A percentile compares a stretch with the other conserved stretches of the same genome.
These are phyloP conservation scores for Chrysomallon squamiferum DNA, from an alignment of 1,140 invertebrate genomes.

Conservation along the genomic window DNA sequence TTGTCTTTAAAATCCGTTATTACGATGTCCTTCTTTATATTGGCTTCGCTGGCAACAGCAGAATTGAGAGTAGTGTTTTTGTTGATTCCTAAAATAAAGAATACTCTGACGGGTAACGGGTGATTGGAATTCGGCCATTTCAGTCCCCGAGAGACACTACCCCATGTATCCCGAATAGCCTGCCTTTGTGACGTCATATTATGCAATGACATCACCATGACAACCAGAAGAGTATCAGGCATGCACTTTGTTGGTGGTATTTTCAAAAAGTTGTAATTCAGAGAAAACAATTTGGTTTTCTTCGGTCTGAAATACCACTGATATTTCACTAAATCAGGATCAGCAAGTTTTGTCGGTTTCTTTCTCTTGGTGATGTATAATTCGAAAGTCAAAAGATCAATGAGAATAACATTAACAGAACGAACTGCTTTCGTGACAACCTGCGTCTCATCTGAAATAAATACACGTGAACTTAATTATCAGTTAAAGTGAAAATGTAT, in stretches of 20 bases:
- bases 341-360: too few species aligned
- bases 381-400: too few species aligned
- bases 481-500: too few species aligned
- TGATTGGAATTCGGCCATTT: slow-evolving; percentile 15
- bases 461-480: too few species aligned
- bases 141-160: slow-evolving; percentile 20
- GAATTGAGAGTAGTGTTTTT: neutral
- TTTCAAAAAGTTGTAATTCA: neutral
- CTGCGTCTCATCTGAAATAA: too few species aligned
- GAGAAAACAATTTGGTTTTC: too few species aligned
- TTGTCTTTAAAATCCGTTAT: slow-evolving; percentile 79
- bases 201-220: slow-evolving; percentile 13
- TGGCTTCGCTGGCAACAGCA: neutral
- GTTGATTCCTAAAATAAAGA: neutral
- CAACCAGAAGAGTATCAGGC: neutral
- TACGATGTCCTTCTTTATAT: slow-evolving; percentile 73
- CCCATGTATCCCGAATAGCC: slow-evolving; percentile 34
- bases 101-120: neutral
- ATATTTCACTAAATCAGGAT: too few species aligned
- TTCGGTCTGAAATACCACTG: too few species aligned
- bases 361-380: too few species aligned
- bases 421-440: too few species aligned
- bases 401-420: too few species aligned
- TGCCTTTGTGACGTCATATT: slow-evolving; percentile 1
- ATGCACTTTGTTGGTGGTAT: neutral